Conservation (phyloP, 2,797 vertebrate species). For the Cryptoprocta ferox region DNA sequence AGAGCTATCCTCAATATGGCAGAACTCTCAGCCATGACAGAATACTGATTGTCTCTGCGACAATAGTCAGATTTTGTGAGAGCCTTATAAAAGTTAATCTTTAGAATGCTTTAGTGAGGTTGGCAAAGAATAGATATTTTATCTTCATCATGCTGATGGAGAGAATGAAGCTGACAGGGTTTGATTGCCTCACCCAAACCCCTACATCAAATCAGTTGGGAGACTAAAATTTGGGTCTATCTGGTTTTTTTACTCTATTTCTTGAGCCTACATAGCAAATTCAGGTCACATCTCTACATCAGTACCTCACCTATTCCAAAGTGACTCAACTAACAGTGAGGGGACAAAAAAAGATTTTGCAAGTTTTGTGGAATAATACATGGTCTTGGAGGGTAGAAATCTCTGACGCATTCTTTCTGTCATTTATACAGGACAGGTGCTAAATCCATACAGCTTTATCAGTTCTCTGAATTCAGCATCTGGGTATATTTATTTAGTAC, state of each 20-base stretch:
- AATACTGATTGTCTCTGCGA: constrained; percentile 7
- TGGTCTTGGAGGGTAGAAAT: neutral
- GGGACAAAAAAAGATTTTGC: constrained; percentile 21
- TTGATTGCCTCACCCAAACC: neutral
- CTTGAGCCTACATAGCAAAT: neutral
- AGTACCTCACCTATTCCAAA: constrained; percentile 2
- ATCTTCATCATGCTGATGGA: neutral
- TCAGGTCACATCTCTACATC: neutral
- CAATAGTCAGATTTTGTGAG: neutral
- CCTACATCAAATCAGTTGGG: neutral
- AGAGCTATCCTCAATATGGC: neutral
- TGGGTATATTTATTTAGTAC: neutral
- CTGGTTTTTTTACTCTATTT: neutral
- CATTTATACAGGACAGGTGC: neutral
- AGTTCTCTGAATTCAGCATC: neutral
- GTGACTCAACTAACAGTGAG: neutral
- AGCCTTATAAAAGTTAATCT: neutral
- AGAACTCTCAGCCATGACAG: neutral
- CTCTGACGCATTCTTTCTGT: neutral
- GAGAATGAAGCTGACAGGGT: neutral
- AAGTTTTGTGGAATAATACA: constrained; percentile 30
- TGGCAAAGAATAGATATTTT: constrained; percentile 10
- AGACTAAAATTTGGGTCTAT: neutral
- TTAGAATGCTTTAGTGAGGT: neutral
- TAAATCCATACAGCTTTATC: neutral